These are phyloP conservation scores for Pimpla rufipes DNA, from an alignment of 2,888 invertebrate species.

Conservation along the genomic window DNA sequence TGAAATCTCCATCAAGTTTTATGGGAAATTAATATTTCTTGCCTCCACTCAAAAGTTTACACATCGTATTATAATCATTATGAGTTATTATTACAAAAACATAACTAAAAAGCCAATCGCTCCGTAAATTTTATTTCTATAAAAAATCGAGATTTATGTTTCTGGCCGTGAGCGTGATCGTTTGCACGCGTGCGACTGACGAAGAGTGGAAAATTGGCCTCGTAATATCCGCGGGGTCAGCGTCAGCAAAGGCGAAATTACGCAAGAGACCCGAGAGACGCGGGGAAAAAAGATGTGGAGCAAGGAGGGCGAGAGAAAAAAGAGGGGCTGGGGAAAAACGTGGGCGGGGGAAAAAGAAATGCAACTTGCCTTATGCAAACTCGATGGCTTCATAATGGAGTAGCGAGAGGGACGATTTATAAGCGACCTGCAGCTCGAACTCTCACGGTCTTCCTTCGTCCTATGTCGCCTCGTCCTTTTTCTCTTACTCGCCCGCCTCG, in stretches of 20 bases:
- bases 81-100: no score
- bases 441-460: conserved; percentile 34
- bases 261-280: conserved; percentile 24
- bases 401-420: conserved; percentile 58
- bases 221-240: conserved; percentile 38
- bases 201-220: conserved; percentile 39
- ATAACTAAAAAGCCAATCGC: no score
- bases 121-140: no score
- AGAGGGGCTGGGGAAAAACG: conserved; percentile 2
- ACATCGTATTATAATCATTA: no score
- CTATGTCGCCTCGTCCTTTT: neutral
- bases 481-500: neutral
- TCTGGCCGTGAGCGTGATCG: no score
- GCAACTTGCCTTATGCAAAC: conserved; percentile 65
- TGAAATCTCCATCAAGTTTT: no score
- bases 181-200: no score
- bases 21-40: no score
- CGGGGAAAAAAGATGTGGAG: neutral
- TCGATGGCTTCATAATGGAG: conserved; percentile 65
- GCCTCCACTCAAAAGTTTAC: no score
- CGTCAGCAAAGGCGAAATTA: conserved; percentile 44
- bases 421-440: conserved; percentile 54
- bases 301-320: neutral
- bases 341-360: conserved; percentile 49
- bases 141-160: no score